A percentile compares a stretch with the other conserved stretches of the same genome.
phyloP scores from a whole-genome alignment of 2,113 vertebrate genomes.

The Phainopepla nitens region DNA sequence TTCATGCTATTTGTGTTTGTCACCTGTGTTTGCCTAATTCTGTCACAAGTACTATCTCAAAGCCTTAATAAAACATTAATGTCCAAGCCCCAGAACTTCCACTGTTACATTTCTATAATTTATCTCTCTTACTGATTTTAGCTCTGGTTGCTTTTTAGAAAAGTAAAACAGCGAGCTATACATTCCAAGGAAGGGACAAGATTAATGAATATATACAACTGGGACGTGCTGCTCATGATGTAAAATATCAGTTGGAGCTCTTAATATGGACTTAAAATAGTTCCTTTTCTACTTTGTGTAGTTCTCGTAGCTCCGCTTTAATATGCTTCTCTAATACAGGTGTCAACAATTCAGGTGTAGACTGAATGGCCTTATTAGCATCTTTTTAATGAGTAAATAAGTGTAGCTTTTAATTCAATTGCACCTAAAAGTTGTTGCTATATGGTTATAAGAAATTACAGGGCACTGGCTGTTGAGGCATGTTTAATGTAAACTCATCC shows the following conservation, averaged over 20 bases:
- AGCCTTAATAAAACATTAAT: conserved; percentile 12
- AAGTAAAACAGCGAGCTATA: background rate
- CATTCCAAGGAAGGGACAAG: background rate
- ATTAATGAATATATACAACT: background rate
- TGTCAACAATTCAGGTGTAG: background rate
- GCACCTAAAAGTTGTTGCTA: background rate
- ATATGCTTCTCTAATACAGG: background rate
- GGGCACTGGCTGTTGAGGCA: background rate
- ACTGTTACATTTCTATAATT: background rate
- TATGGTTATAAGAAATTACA: background rate
- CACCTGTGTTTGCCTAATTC: conserved; percentile 17
- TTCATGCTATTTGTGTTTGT: background rate
- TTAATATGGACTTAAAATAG: background rate
- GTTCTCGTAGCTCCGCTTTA: background rate
- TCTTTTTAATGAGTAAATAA: background rate
- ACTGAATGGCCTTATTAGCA: background rate
- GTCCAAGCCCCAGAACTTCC: background rate
- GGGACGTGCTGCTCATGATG: background rate
- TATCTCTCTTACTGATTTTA: background rate
- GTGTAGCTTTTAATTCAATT: background rate
- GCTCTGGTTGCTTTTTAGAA: background rate
- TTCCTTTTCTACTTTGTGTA: background rate
- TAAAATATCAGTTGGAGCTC: background rate
- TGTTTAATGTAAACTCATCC: background rate
- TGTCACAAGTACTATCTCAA: background rate